These are phyloP conservation scores for Nansenia antarctica DNA, from an alignment of 2,113 vertebrate species.

Conservation along the genomic window DNA sequence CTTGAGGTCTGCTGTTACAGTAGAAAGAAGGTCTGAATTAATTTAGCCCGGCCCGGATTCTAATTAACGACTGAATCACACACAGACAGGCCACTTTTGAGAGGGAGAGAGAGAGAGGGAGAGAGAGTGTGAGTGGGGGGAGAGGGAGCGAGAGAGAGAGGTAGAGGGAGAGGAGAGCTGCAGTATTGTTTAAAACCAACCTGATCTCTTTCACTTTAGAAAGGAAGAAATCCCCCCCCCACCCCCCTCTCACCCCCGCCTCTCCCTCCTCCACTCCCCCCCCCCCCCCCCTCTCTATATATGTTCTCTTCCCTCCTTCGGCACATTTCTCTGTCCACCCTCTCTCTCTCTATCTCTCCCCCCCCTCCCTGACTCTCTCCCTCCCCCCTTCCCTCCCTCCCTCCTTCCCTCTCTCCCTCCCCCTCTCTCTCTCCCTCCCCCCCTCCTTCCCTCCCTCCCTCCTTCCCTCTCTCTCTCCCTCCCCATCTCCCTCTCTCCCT, in stretches of 20 bases:
- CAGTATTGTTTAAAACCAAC: no score
- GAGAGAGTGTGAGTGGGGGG: no score
- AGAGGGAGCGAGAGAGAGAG: no score
- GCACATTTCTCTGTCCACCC: no score
- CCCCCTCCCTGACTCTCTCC: constrained; percentile 35
- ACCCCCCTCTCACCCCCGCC: no score
- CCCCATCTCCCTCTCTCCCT: background rate
- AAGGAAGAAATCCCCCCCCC: no score
- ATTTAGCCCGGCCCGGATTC: constrained; percentile 76
- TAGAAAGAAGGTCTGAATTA: constrained; percentile 74
- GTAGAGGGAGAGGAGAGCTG: background rate
- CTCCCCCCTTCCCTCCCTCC: constrained; percentile 34
- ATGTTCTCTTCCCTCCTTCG: no score
- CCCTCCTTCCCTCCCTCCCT: background rate
- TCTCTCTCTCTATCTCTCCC: background rate
- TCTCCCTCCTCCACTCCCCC: no score
- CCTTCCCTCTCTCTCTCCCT: background rate
- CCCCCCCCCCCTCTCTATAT: no score
- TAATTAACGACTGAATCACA: constrained; percentile 79
- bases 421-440: background rate
- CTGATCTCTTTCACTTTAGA: no score
- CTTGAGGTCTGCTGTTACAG: constrained; percentile 73
- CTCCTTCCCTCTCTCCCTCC: background rate
- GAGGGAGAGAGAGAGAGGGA: no score
- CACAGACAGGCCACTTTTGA: no score